Conservation (phyloP, 1,140 invertebrate species). For the Rhysida immarginata region DNA sequence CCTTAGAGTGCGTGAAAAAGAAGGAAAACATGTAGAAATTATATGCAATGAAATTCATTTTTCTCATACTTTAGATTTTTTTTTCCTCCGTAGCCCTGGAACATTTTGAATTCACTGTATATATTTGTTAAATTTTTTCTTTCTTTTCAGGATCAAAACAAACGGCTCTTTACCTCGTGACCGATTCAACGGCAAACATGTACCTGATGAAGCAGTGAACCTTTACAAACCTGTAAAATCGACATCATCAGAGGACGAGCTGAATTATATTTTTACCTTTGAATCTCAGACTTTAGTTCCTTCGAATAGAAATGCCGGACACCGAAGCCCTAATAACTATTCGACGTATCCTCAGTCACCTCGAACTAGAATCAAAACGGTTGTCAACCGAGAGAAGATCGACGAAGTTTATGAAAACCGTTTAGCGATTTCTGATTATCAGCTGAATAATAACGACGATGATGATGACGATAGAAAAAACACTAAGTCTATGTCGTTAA, state of each 20-base stretch:
- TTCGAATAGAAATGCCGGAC: background rate
- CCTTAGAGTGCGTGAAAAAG: too few relatives aligned
- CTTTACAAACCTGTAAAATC: constrained; percentile 13
- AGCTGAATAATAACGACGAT: too few relatives aligned
- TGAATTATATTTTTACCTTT: constrained; percentile 31
- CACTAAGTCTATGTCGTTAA: too few relatives aligned
- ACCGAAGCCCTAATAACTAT: background rate
- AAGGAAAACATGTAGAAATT: too few relatives aligned
- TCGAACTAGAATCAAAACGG: constrained; percentile 46
- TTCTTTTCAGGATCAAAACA: constrained; percentile 56
- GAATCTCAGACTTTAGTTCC: constrained; percentile 20
- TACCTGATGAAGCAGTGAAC: constrained; percentile 19
- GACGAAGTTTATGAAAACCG: constrained; percentile 28
- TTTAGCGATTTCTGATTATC: constrained; percentile 24
- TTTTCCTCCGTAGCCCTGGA: too few relatives aligned
- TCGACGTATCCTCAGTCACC: constrained; percentile 30
- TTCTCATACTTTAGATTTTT: too few relatives aligned
- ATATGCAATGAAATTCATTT: too few relatives aligned
- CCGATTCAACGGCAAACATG: constrained; percentile 36
- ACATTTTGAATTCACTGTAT: too few relatives aligned
- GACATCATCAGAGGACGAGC: constrained; percentile 24
- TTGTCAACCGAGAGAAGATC: constrained; percentile 19
- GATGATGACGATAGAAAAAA: too few relatives aligned
- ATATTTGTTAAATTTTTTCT: constrained; percentile 11
- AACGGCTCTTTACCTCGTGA: constrained; percentile 71